A percentile compares a stretch with the other conserved stretches of the same genome.
phyloP scores from a whole-genome alignment of 1,140 invertebrate species.

The Lepidurus apus region DNA sequence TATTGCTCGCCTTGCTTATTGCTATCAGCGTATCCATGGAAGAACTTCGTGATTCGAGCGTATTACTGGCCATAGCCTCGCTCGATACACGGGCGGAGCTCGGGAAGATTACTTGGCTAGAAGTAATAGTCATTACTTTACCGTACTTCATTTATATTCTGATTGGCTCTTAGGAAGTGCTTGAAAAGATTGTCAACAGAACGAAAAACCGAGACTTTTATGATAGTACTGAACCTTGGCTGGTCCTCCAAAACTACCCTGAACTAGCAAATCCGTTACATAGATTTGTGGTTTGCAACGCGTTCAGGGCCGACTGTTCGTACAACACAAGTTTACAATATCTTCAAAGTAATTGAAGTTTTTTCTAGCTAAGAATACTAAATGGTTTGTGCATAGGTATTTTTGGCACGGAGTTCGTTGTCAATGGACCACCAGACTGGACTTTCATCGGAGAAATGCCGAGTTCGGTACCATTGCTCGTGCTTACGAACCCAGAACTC shows the following conservation, averaged over 20 bases:
- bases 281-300: not conserved
- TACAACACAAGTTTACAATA: not conserved
- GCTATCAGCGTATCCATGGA: not conserved
- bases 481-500: conserved; percentile 16
- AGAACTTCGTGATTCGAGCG: not conserved
- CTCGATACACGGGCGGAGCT: not conserved
- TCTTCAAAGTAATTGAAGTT: not conserved
- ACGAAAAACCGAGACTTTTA: not conserved
- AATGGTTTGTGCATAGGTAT: not conserved
- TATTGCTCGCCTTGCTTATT: not conserved
- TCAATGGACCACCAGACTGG: not conserved
- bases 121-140: not conserved
- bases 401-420: not conserved
- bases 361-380: not conserved
- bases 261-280: not conserved
- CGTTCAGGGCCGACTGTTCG: not conserved
- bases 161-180: not conserved
- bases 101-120: not conserved
- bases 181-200: not conserved
- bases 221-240: not conserved
- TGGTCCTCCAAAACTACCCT: not conserved
- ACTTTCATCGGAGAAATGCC: not conserved
- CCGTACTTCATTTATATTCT: no score
- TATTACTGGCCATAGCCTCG: not conserved
- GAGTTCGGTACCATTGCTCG: conserved; percentile 12